phyloP scores from a whole-genome alignment of 2,797 vertebrate genomes.

The Chiloscyllium punctatum region DNA sequence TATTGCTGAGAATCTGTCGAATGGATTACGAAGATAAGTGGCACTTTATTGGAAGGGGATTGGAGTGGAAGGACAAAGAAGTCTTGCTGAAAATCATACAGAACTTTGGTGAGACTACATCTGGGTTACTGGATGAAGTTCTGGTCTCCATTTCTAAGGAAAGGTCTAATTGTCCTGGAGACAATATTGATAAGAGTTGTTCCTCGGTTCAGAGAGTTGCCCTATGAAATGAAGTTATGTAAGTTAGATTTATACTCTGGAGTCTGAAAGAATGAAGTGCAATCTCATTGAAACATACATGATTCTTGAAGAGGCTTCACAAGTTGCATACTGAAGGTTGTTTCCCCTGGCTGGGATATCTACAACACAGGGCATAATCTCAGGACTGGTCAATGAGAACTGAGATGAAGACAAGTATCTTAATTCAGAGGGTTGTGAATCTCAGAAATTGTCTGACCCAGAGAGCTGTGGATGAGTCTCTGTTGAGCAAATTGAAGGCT shows the following conservation, averaged over 20 bases:
- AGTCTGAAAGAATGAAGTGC: neutral
- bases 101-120: too few relatives aligned
- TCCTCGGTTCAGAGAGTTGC: neutral
- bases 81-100: too few relatives aligned
- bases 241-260: neutral
- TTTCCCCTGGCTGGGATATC: neutral
- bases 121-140: too few relatives aligned
- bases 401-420: neutral
- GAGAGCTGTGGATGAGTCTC: neutral
- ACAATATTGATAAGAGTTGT: neutral
- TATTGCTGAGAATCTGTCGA: too few relatives aligned
- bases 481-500: neutral
- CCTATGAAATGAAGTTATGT: neutral
- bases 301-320: neutral
- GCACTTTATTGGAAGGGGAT: too few relatives aligned
- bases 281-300: neutral
- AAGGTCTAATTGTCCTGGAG: neutral
- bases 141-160: too few relatives aligned
- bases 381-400: neutral
- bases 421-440: neutral
- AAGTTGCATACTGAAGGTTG: neutral
- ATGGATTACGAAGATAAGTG: too few relatives aligned
- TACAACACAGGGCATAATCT: neutral
- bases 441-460: neutral
- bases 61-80: too few relatives aligned